Percentiles rank a stretch among this genome's conserved stretches.
phyloP scores from a whole-genome alignment of 1,140 invertebrate genomes.

The Drosophila subpulchrella region DNA sequence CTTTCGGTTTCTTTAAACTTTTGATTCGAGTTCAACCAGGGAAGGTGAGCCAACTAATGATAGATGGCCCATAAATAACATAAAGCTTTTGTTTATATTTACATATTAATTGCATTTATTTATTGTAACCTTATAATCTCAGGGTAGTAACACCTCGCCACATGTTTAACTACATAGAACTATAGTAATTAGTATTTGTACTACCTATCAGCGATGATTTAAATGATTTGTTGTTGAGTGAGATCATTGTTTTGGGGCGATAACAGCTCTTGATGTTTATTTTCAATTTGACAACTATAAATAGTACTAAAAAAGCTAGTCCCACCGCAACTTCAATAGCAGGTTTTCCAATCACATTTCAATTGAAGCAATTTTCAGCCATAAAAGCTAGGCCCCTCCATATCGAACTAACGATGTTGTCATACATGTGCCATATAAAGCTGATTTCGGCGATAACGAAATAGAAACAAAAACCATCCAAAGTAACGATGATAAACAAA shows the following conservation, averaged over 20 bases:
- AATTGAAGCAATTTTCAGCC: constrained; percentile 38
- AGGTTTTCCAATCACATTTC: constrained; percentile 33
- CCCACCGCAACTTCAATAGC: constrained; percentile 8
- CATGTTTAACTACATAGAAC: constrained; percentile 20
- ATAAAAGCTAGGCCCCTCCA: constrained; percentile 18
- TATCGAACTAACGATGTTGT: constrained; percentile 57
- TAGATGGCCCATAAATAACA: constrained; percentile 13
- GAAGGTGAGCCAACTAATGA: background rate
- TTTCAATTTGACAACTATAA: constrained; percentile 26
- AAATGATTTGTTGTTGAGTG: constrained; percentile 16
- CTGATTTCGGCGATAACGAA: constrained; percentile 16
- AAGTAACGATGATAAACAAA: constrained; percentile 18
- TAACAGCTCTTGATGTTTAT: constrained; percentile 17
- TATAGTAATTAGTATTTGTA: constrained; percentile 1
- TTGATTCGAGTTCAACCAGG: constrained; percentile 19
- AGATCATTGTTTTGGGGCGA: constrained; percentile 26
- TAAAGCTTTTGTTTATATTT: constrained; percentile 15
- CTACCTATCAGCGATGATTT: constrained; percentile 20
- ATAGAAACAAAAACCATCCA: constrained; percentile 11
- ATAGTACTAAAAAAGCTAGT: constrained; percentile 18
- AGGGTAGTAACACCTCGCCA: background rate
- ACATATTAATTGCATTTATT: constrained; percentile 10
- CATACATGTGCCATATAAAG: constrained; percentile 56
- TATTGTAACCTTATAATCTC: background rate
- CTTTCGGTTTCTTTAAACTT: constrained; percentile 63